These are phyloP conservation scores for Aphelocoma californica DNA, from an alignment of 2,797 vertebrate species.

Conservation along the genomic window DNA sequence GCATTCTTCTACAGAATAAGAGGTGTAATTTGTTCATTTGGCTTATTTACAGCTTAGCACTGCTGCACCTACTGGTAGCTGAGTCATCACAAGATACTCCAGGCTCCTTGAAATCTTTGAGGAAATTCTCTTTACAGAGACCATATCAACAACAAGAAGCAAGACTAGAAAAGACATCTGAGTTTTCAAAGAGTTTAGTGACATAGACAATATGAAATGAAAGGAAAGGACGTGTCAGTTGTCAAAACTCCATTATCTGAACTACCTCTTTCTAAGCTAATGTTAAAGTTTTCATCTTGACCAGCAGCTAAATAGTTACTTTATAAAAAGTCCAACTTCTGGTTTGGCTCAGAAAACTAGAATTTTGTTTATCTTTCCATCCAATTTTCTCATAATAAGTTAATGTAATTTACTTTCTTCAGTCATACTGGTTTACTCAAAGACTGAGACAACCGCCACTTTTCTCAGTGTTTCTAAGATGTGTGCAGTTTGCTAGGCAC, in stretches of 20 bases:
- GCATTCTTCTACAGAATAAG: background rate
- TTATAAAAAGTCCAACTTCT: background rate
- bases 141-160: background rate
- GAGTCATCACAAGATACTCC: background rate
- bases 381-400: background rate
- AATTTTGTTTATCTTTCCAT: background rate
- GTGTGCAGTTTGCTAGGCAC: background rate
- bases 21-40: background rate
- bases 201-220: background rate
- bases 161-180: background rate
- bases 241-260: background rate
- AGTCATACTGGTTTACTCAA: background rate
- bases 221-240: background rate
- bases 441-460: background rate
- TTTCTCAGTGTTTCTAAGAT: background rate
- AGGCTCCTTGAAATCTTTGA: background rate
- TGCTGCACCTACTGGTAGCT: background rate
- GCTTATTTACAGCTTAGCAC: background rate
- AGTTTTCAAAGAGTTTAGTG: background rate
- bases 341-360: background rate
- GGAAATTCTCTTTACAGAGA: background rate
- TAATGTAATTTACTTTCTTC: background rate
- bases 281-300: background rate
- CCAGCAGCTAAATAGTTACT: background rate
- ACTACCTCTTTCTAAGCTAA: background rate